Evolutionary conservation across 2,113 vertebrate genomes (phyloP).

Genomic region (Caloenas nicobarica): DNA sequence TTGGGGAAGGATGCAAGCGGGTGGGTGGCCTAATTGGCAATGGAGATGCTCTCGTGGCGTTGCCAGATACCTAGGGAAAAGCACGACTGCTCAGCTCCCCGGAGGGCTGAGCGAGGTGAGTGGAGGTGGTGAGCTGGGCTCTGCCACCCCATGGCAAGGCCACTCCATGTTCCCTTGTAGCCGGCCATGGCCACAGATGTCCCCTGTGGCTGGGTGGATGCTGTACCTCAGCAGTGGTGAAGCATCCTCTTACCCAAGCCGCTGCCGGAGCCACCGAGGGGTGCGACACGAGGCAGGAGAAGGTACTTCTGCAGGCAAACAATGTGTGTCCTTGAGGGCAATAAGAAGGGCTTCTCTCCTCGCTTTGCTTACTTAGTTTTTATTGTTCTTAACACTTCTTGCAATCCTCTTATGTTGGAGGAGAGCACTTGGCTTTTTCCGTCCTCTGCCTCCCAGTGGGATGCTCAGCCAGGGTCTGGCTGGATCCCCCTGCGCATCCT

Average conservation of each 20-base stretch:
- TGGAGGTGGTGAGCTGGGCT: background rate
- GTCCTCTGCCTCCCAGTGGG: background rate
- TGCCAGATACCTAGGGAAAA: slow-evolving; percentile 59
- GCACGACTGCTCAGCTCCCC: background rate
- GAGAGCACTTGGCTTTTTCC: background rate
- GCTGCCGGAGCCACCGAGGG: rapidly evolving
- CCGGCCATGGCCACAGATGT: rapidly evolving
- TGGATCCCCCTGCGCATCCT: rapidly evolving
- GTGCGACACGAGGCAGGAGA: rapidly evolving
- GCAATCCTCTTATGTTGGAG: background rate
- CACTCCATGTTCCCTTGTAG: rapidly evolving
- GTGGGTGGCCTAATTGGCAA: slow-evolving; percentile 66
- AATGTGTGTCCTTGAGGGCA: background rate
- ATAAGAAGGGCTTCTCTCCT: background rate
- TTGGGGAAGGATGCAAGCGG: slow-evolving; percentile 51
- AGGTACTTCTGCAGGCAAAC: background rate
- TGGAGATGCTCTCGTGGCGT: slow-evolving; percentile 13
- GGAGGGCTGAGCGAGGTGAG: background rate
- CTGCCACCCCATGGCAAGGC: background rate
- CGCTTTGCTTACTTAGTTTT: background rate
- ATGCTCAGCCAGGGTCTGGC: background rate
- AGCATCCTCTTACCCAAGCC: background rate
- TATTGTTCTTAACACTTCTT: background rate
- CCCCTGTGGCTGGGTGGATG: background rate
- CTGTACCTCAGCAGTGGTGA: rapidly evolving